Evolutionary conservation across 92 coral and sea anemone genomes (phyloP).

Genomic region (Zoanthus solanderi): DNA sequence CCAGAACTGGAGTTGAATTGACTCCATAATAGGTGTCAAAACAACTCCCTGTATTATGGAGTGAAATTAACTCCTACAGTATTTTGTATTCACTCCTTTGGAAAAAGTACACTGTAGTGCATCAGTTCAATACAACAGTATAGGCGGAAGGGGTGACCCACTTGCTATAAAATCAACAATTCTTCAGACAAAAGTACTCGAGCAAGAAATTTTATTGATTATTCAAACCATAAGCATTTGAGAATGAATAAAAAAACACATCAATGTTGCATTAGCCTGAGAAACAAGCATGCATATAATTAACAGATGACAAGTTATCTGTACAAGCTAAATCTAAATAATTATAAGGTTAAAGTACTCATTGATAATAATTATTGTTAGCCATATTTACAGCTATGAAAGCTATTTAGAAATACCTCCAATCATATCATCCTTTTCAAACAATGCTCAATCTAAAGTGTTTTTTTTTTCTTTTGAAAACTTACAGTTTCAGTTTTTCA

Average conservation of each 20-base stretch:
- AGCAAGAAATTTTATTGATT: neutral
- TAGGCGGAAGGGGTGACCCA: neutral
- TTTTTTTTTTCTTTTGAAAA: no score
- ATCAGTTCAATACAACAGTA: neutral
- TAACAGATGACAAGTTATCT: no score
- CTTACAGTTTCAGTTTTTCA: no score
- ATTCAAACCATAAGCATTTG: neutral
- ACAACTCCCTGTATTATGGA: no score
- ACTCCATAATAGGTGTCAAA: neutral
- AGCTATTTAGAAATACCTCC: neutral
- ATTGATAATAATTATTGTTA: neutral
- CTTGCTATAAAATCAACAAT: neutral
- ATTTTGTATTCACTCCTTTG: slow-evolving; percentile 8
- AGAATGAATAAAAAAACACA: neutral
- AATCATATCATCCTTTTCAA: neutral
- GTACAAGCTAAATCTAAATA: no score
- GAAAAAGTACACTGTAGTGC: neutral
- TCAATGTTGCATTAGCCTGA: neutral
- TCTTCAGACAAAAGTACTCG: slow-evolving; percentile 8
- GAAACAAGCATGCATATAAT: neutral
- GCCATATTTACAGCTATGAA: no score
- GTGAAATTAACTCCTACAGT: no score
- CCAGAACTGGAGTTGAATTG: slow-evolving; percentile 12
- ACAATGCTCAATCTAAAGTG: no score
- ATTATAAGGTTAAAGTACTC: neutral